Evolutionary conservation across 2,888 invertebrate genomes (phyloP).

Genomic region (Argyresthia albistria): DNA sequence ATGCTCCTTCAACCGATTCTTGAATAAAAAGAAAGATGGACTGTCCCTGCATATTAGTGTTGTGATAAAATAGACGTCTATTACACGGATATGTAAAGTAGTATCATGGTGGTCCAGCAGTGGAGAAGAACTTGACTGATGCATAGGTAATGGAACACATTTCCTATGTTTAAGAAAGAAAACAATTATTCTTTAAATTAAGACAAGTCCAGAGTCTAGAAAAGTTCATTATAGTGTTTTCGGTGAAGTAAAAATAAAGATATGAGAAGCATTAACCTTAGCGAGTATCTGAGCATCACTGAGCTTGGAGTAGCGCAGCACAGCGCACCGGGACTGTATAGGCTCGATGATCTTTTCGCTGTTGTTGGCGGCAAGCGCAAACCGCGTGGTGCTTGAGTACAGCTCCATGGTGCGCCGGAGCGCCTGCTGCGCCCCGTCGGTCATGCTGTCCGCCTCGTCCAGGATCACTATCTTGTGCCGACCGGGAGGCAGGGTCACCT

Average conservation of each 20-base stretch:
- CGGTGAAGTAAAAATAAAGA: neutral
- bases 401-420: slow-evolving; percentile 98
- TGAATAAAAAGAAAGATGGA: no score
- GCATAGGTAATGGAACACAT: no score
- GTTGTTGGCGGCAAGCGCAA: slow-evolving; percentile 98
- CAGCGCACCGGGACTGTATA: slow-evolving; percentile 98
- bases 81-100: no score
- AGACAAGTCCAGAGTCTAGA: no score
- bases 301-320: slow-evolving; percentile 92
- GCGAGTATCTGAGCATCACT: slow-evolving; percentile 92
- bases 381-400: slow-evolving; percentile 96
- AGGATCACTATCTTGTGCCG: slow-evolving; percentile 96
- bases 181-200: no score
- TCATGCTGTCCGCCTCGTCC: slow-evolving; percentile 99
- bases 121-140: no score
- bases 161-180: no score
- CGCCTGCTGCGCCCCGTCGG: slow-evolving; percentile 98
- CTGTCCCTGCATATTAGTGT: no score
- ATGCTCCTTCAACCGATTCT: no score
- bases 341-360: slow-evolving; percentile 99
- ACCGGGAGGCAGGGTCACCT: slow-evolving; percentile 91
- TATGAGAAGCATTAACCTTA: slow-evolving; percentile 63
- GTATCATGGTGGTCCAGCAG: no score
- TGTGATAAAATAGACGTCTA: no score
- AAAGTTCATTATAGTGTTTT: no score